These are phyloP conservation scores for Jacana jacana DNA, from an alignment of 2,113 vertebrate species.

Conservation along the genomic window DNA sequence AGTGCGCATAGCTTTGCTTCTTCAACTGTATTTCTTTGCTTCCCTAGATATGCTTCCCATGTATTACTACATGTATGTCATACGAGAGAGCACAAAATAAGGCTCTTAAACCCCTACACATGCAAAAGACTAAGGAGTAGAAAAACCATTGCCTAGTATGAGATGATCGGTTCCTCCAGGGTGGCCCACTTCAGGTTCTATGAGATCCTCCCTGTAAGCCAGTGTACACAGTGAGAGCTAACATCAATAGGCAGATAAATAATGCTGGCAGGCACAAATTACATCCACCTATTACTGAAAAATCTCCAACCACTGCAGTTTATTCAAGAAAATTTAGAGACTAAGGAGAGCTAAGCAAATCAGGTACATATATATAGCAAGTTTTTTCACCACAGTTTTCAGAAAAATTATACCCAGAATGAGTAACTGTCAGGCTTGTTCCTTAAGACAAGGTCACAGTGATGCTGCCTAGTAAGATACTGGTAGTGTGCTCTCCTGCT, in stretches of 20 bases:
- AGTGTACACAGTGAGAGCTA: neutral
- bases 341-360: neutral
- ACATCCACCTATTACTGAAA: neutral
- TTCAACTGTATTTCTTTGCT: neutral
- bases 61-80: neutral
- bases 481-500: neutral
- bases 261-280: neutral
- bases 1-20: rapidly evolving
- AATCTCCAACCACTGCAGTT: neutral
- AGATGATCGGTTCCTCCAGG: neutral
- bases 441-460: neutral
- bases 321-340: neutral
- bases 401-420: neutral
- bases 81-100: neutral
- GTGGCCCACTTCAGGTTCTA: neutral
- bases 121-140: neutral
- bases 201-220: neutral
- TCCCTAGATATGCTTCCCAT: neutral
- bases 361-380: neutral
- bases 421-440: neutral
- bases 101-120: neutral
- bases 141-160: neutral
- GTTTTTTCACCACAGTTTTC: neutral
- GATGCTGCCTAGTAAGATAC: neutral
- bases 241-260: neutral